Evolutionary conservation across 2,888 invertebrate genomes (phyloP), one percentile per base, ranked within the genome.

Genomic region (Nasonia oneida): DNA sequence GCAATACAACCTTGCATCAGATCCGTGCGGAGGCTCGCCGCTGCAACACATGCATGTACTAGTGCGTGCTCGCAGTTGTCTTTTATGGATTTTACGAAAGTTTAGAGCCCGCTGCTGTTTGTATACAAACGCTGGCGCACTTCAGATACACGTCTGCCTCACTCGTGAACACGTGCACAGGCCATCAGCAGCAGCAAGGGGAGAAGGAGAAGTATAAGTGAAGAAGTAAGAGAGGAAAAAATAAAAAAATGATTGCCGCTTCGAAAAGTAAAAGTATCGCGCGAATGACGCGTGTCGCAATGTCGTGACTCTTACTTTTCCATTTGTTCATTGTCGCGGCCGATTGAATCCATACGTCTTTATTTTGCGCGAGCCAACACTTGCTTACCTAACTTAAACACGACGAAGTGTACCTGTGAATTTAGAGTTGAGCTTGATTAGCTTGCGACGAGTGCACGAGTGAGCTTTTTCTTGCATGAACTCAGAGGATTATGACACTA

Each of bases 21-120:
- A 53, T 23, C 33, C 39, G 3, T 50, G 10, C 23, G 23, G 37
- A 53, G 50, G 53, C 50, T 64, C 67, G 37, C 50, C 42, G 14
- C n/a, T 71, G 50, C 29, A 78, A 29, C 50, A n/a, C 57, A 57
- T 37, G 29, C 3, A 29, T 64, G 42, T 33, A 37, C 18, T 53
- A 37, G 15, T 53, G 47, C 23, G 33, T 39, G 71, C 33, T 15
- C 64, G 39, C 37, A 23, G 70, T 74, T 79, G 83, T 84, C 71
- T 85, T 85, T 79, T 81, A 77, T 81, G 57, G 47, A 81, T 81
- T 85, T 81, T 71, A 71, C 80, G 80, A 81, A 84, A 80, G 79
- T 67, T n/a, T 50, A 39, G 29, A 47, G 29, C 57, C 6, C n/a
- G 14, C 47, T 3, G 14, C 4, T 42, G 71, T 47, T 67, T 53